Conservation (phyloP, 1,140 invertebrate genomes). For the Calycopis cecrops region DNA sequence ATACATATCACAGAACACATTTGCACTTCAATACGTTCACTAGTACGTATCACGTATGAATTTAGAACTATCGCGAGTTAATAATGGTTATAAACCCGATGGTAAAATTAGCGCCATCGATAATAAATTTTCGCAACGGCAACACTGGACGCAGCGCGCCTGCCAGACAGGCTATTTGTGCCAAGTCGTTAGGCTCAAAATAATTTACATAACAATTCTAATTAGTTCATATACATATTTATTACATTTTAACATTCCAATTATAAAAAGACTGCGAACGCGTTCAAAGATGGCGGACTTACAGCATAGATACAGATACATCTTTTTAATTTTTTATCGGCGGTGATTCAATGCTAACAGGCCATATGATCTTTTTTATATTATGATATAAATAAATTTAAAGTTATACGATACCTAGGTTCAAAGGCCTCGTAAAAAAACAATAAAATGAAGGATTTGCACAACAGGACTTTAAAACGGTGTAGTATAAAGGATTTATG, state of each 20-base stretch:
- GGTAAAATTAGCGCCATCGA: constrained; percentile 43
- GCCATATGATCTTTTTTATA: neutral
- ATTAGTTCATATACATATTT: constrained; percentile 12
- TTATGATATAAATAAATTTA: constrained; percentile 9
- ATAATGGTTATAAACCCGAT: constrained; percentile 36
- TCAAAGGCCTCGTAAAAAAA: constrained; percentile 47
- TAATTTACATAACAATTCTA: constrained; percentile 46
- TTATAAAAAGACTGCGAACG: neutral
- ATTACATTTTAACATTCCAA: constrained; percentile 8
- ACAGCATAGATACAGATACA: neutral
- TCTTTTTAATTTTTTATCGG: neutral
- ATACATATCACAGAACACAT: neutral
- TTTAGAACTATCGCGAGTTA: constrained; percentile 12
- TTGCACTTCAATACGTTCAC: neutral
- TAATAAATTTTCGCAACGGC: constrained; percentile 50
- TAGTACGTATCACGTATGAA: constrained; percentile 1
- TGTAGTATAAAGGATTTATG: too few species aligned
- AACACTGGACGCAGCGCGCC: constrained; percentile 28
- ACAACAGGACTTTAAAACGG: constrained; percentile 27
- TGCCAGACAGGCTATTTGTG: constrained; percentile 42
- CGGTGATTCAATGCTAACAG: neutral
- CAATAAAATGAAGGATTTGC: constrained; percentile 53
- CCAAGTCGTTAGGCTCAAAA: constrained; percentile 48
- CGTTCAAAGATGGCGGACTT: neutral
- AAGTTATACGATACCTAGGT: constrained; percentile 30